phyloP scores from a whole-genome alignment of 1,140 invertebrate species.

The Drusus annulatus region DNA sequence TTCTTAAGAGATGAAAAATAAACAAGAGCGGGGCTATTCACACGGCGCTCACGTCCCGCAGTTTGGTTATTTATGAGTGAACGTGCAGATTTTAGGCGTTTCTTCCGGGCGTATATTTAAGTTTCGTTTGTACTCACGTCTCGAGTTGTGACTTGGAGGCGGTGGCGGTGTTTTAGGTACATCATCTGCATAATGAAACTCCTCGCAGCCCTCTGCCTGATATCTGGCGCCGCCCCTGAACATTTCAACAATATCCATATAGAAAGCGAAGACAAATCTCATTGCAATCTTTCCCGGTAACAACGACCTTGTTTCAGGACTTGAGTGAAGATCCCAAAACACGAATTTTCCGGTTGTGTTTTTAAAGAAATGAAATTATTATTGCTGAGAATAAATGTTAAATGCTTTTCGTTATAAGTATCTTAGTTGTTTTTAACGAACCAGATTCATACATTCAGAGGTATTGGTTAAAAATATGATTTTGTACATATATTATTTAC shows the following conservation, averaged over 20 bases:
- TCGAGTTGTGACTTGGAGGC: conserved; percentile 38
- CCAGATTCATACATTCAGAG: too few relatives aligned
- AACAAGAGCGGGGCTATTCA: conserved; percentile 43
- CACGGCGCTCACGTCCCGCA: conserved; percentile 46
- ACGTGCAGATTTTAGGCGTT: conserved; percentile 59
- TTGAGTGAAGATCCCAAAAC: not conserved
- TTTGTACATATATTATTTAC: too few relatives aligned
- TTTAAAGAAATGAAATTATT: too few relatives aligned
- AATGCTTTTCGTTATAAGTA: too few relatives aligned
- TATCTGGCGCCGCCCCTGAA: conserved; percentile 43
- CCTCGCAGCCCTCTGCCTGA: not conserved
- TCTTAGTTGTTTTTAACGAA: too few relatives aligned
- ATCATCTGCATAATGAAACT: conserved; percentile 59
- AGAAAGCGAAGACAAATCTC: conserved; percentile 11
- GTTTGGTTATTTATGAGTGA: conserved; percentile 58
- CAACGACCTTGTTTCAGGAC: not conserved
- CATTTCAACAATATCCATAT: conserved; percentile 34
- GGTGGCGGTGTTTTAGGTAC: conserved; percentile 49
- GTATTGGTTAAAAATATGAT: too few relatives aligned
- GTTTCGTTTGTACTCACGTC: conserved; percentile 52
- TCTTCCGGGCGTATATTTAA: conserved; percentile 56
- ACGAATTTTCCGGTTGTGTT: too few relatives aligned
- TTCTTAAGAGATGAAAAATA: conserved; percentile 45
- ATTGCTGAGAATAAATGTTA: too few relatives aligned
- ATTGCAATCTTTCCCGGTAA: too few relatives aligned